These are phyloP conservation scores for Drosophila emarginata DNA, from an alignment of 2,888 invertebrate genomes.

Conservation along the genomic window DNA sequence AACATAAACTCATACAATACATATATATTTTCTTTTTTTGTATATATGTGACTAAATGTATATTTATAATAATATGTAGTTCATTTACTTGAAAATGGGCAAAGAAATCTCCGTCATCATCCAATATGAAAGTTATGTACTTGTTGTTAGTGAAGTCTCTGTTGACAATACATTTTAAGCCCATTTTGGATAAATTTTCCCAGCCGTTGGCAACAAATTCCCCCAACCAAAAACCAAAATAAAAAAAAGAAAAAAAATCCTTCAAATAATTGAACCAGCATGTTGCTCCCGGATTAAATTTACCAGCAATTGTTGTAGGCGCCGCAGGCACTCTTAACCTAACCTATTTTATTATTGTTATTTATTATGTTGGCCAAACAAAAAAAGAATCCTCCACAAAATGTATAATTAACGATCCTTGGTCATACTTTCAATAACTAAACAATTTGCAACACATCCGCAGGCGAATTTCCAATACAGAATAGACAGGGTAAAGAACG, in stretches of 20 bases:
- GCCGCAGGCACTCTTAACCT: conserved; percentile 2
- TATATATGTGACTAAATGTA: neutral
- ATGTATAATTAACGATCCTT: conserved; percentile 37
- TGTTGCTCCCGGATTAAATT: conserved; percentile 2
- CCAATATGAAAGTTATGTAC: conserved; percentile 36
- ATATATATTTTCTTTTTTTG: conserved; percentile 4
- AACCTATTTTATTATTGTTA: neutral
- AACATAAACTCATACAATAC: conserved; percentile 39
- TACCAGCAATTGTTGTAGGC: neutral
- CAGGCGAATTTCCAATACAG: conserved; percentile 37
- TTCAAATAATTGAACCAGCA: conserved; percentile 1
- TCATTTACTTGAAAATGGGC: conserved; percentile 30
- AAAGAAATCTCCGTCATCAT: conserved; percentile 16
- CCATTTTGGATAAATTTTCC: neutral
- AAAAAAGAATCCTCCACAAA: neutral
- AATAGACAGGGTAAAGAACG: neutral
- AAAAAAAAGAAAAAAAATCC: neutral
- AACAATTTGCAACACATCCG: conserved; percentile 42
- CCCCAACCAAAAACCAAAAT: neutral
- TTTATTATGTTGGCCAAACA: conserved; percentile 26
- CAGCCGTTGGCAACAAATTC: neutral
- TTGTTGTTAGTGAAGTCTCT: conserved; percentile 26
- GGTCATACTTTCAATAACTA: conserved; percentile 24
- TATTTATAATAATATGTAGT: conserved; percentile 17
- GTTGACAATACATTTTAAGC: conserved; percentile 36